These are phyloP conservation scores for Euwallacea fornicatus DNA, from an alignment of 1,140 invertebrate species.

Conservation along the genomic window DNA sequence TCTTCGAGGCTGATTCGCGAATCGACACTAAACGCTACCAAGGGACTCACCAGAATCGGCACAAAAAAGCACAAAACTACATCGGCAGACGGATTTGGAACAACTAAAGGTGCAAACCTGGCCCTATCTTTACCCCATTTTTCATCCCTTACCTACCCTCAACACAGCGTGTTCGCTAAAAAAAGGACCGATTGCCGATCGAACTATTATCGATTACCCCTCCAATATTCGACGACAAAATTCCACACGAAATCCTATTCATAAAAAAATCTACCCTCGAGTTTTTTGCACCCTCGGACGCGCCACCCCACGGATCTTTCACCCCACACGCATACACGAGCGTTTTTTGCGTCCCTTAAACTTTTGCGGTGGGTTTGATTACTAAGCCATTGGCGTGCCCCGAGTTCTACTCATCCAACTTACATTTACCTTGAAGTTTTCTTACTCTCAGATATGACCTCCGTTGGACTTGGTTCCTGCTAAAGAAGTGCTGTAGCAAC, in stretches of 20 bases:
- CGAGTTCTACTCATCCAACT: neutral
- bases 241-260: constrained; percentile 31
- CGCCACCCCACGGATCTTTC: constrained; percentile 27
- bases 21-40: too few species aligned
- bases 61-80: neutral
- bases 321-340: neutral
- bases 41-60: too few species aligned
- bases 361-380: constrained; percentile 28
- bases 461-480: too few species aligned
- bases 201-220: constrained; percentile 34
- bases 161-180: constrained; percentile 18
- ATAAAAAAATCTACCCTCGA: constrained; percentile 31
- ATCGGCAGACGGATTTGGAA: constrained; percentile 1
- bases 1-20: too few species aligned
- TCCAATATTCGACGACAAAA: constrained; percentile 14
- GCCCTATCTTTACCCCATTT: constrained; percentile 28
- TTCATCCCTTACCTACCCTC: constrained; percentile 32
- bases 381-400: constrained; percentile 15
- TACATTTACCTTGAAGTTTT: too few species aligned
- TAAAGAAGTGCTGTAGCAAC: too few species aligned
- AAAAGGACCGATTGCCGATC: constrained; percentile 29
- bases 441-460: too few species aligned
- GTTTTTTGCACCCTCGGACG: constrained; percentile 33
- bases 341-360: constrained; percentile 19
- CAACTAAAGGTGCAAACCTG: constrained; percentile 29